These are phyloP conservation scores for Ivindomyrus marchei DNA, from an alignment of 2,113 vertebrate species.

Conservation along the genomic window DNA sequence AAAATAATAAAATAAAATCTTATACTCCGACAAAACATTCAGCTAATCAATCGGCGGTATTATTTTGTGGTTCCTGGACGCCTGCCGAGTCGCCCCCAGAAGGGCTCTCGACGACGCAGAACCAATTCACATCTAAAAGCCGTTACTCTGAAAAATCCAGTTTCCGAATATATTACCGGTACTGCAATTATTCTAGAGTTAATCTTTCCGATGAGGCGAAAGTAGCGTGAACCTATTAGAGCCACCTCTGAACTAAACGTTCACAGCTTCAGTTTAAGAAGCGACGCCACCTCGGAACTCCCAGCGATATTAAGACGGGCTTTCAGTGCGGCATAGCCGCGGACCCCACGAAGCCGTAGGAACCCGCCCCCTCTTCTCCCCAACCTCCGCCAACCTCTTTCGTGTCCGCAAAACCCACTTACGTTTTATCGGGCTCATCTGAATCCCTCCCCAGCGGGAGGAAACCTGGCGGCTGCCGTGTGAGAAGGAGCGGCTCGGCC, in stretches of 20 bases:
- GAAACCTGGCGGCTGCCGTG: not conserved
- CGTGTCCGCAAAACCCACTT: not conserved
- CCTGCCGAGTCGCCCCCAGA: not conserved
- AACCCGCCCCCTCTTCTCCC: not conserved
- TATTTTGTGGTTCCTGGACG: not conserved
- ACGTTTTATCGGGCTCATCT: not conserved
- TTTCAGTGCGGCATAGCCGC: not conserved
- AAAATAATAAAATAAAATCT: not conserved
- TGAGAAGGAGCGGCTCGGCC: not conserved
- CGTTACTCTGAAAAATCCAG: not conserved
- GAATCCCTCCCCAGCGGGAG: not conserved
- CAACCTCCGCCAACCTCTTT: not conserved
- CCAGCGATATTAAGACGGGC: not conserved
- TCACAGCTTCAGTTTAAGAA: not conserved
- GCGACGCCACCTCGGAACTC: not conserved
- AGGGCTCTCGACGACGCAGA: not conserved
- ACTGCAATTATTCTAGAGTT: not conserved
- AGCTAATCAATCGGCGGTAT: not conserved
- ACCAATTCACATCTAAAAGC: not conserved
- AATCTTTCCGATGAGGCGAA: not conserved
- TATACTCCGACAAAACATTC: not conserved
- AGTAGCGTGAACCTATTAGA: not conserved
- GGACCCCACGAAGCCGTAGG: not conserved
- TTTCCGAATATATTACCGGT: not conserved
- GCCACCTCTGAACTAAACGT: not conserved